Percentiles rank a stretch among this genome's conserved stretches.
phyloP scores from a whole-genome alignment of 2,113 vertebrate species.

The Ahaetulla prasina region DNA sequence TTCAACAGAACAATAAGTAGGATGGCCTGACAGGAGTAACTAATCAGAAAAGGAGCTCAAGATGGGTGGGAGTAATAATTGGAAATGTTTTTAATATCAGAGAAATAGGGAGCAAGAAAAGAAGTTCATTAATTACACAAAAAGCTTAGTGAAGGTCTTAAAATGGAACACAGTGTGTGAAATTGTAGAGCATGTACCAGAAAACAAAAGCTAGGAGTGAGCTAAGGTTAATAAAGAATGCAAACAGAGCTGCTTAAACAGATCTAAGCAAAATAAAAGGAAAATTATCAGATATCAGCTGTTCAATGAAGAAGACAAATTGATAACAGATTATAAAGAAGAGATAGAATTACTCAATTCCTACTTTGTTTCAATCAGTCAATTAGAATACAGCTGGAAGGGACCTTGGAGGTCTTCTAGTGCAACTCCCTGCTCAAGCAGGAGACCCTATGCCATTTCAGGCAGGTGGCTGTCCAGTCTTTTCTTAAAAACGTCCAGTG shows the following conservation, averaged over 20 bases:
- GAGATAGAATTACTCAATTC: background rate
- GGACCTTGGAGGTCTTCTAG: background rate
- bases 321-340: background rate
- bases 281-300: background rate
- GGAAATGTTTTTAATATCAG: background rate
- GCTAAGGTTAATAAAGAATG: background rate
- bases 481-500: background rate
- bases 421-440: background rate
- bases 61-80: background rate
- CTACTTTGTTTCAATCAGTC: background rate
- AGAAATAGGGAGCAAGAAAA: background rate
- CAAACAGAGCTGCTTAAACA: background rate
- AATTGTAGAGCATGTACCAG: background rate
- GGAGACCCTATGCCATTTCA: background rate
- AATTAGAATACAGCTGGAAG: background rate
- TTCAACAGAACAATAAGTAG: background rate
- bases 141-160: background rate
- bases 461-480: background rate
- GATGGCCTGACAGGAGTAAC: background rate
- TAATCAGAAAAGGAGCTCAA: background rate
- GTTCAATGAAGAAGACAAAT: background rate
- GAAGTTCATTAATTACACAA: background rate
- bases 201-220: background rate
- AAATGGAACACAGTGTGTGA: background rate
- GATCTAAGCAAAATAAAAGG: background rate